These are phyloP conservation scores for Lithophane ornitopus DNA, from an alignment of 2,888 invertebrate species.

Conservation along the genomic window DNA sequence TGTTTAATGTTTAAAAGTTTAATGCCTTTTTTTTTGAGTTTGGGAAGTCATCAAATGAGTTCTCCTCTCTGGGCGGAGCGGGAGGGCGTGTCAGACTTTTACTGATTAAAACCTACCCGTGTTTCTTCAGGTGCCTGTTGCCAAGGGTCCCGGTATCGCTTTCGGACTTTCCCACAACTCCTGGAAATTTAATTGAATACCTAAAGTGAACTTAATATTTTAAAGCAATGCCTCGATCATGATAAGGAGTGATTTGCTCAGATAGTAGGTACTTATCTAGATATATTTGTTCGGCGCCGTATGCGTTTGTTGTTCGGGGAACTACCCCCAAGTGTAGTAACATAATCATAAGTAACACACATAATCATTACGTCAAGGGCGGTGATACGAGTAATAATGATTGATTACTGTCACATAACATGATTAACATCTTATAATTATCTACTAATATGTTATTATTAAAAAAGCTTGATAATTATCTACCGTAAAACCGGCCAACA, in stretches of 20 bases:
- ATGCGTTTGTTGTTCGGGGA: neutral
- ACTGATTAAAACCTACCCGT: too few relatives aligned
- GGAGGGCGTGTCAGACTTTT: too few relatives aligned
- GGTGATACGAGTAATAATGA: neutral
- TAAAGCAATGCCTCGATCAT: neutral
- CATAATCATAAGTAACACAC: neutral
- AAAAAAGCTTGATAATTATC: conserved; percentile 1
- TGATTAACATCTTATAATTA: neutral
- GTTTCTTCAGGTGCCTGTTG: too few relatives aligned
- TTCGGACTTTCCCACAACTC: too few relatives aligned
- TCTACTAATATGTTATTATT: too few relatives aligned
- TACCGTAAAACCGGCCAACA: too few relatives aligned
- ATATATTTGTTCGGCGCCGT: neutral
- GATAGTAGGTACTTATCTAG: neutral
- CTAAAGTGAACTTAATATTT: neutral
- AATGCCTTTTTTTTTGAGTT: too few relatives aligned
- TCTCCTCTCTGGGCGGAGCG: too few relatives aligned
- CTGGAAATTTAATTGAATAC: neutral
- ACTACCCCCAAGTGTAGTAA: neutral
- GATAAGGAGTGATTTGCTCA: neutral
- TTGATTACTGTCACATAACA: neutral
- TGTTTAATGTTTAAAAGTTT: too few relatives aligned
- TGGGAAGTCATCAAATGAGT: too few relatives aligned
- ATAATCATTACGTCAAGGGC: neutral
- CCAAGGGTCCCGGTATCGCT: too few relatives aligned